These are phyloP conservation scores for Pogoniulus pusillus DNA, from an alignment of 2,797 vertebrate genomes.

Conservation along the genomic window DNA sequence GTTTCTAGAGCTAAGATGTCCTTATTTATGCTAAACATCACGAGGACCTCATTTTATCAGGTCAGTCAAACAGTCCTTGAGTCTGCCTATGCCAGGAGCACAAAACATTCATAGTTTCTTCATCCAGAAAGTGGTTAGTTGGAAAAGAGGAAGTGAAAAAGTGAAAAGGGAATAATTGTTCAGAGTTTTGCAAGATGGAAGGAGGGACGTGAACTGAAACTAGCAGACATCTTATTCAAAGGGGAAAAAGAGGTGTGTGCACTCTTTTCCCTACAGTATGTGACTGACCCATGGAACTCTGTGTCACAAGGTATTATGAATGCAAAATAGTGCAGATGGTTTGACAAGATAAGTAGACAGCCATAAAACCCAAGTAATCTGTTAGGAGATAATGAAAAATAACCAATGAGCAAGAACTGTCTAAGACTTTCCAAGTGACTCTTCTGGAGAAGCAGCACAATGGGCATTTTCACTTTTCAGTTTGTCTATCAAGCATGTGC, in stretches of 20 bases:
- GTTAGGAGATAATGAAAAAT: neutral
- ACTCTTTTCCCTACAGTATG: neutral
- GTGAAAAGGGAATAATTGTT: neutral
- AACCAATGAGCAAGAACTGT: neutral
- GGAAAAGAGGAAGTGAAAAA: neutral
- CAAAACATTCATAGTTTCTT: neutral
- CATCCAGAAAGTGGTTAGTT: neutral
- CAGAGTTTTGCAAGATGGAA: neutral
- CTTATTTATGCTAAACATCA: neutral
- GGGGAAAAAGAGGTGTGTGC: rapidly evolving
- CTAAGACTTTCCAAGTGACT: neutral
- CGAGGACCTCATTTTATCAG: neutral
- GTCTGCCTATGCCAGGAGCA: neutral
- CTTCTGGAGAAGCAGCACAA: neutral
- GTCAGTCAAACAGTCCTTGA: neutral
- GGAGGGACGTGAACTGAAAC: neutral
- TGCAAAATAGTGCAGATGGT: neutral
- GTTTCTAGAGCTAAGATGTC: neutral
- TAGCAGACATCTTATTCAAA: neutral
- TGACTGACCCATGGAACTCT: neutral
- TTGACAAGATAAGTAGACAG: neutral
- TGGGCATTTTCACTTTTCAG: neutral
- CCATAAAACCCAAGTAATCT: neutral
- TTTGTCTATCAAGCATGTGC: neutral
- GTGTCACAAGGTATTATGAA: neutral